Conservation (phyloP, 2,113 vertebrate genomes). For the Aix galericulata region DNA sequence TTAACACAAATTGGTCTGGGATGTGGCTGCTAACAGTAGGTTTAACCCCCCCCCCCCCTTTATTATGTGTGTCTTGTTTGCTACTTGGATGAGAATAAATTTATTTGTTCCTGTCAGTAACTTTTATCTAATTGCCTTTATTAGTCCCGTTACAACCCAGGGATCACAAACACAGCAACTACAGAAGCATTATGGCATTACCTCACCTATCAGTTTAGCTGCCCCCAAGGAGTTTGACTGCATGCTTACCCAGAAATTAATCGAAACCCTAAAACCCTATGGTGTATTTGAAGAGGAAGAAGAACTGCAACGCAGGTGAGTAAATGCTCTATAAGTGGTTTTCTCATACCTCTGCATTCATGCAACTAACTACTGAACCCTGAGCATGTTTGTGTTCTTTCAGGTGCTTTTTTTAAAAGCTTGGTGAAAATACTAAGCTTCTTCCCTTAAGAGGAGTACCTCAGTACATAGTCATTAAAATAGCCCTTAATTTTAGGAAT, state of each 20-base stretch:
- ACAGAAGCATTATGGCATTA: constrained; percentile 89
- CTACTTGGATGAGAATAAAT: not conserved
- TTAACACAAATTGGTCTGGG: not conserved
- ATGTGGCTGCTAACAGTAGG: not conserved
- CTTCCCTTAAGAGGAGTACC: not conserved
- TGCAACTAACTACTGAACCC: not conserved
- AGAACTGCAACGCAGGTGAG: constrained; percentile 88
- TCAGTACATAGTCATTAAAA: not conserved
- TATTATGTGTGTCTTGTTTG: not conserved
- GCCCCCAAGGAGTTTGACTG: constrained; percentile 87
- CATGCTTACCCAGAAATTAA: constrained; percentile 85
- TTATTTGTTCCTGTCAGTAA: constrained; percentile 50
- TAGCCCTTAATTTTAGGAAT: not conserved
- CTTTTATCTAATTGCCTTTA: constrained; percentile 68
- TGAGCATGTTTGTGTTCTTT: not conserved
- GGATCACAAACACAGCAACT: constrained; percentile 82
- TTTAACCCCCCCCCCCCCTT: not conserved
- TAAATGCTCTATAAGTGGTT: not conserved
- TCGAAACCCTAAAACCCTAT: constrained; percentile 85
- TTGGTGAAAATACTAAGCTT: not conserved
- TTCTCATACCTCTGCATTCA: not conserved
- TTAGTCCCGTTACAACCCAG: constrained; percentile 85
- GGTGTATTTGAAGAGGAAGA: constrained; percentile 89
- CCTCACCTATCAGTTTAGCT: constrained; percentile 89
- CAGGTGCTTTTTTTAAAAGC: not conserved